Evolutionary conservation across 2,113 vertebrate species (phyloP).

Genomic region (Phylloscopus trochiloides): DNA sequence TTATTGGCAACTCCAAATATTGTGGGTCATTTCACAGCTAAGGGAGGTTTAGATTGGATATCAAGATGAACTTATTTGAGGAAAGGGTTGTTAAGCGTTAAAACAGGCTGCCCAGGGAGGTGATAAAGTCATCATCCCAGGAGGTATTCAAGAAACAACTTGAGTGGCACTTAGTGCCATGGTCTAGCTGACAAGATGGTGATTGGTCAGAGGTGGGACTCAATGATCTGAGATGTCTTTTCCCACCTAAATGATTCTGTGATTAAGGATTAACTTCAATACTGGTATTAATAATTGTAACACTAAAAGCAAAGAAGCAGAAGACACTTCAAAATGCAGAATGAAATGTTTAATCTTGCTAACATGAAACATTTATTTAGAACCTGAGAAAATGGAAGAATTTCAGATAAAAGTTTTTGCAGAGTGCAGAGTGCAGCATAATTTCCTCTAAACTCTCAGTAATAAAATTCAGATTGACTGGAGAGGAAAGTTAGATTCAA

Average conservation of each 20-base stretch:
- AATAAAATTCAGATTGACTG: background rate
- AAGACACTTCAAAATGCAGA: background rate
- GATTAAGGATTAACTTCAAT: background rate
- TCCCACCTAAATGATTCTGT: background rate
- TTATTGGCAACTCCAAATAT: background rate
- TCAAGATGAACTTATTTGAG: background rate
- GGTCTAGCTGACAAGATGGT: background rate
- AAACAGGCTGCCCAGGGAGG: too few species aligned
- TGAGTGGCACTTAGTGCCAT: background rate
- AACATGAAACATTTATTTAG: background rate
- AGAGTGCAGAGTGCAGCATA: accelerated
- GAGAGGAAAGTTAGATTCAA: background rate
- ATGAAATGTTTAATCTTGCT: background rate
- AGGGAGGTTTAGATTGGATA: background rate
- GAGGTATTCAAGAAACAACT: background rate
- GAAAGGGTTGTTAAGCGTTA: background rate
- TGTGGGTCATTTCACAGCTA: background rate
- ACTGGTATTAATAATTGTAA: background rate
- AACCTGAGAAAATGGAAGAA: background rate
- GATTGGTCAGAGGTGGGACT: background rate
- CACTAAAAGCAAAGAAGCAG: background rate
- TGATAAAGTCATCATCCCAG: too few species aligned
- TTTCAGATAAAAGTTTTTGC: background rate
- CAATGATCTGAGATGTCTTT: background rate
- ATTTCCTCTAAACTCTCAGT: background rate